Conservation (phyloP, 64 coral and sea anemone species). For the Platygyra sinensis region DNA sequence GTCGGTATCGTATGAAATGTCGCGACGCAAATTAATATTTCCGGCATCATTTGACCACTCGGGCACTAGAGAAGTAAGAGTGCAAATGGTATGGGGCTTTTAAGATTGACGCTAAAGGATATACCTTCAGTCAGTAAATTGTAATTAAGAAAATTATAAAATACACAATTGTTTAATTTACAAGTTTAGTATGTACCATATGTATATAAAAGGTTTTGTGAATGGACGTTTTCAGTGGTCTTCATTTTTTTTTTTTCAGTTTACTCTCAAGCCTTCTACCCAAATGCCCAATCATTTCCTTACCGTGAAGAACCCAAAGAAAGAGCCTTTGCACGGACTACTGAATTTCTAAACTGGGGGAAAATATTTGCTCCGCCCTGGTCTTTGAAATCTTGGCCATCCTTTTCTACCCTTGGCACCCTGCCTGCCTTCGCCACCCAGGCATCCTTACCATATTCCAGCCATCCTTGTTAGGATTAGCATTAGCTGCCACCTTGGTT, state of each 20-base stretch:
- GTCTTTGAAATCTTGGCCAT: too few species aligned
- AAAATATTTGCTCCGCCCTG: too few species aligned
- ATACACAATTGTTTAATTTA: not conserved
- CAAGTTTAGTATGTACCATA: conserved; percentile 11
- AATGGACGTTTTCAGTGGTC: not conserved
- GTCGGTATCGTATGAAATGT: not conserved
- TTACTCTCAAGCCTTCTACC: too few species aligned
- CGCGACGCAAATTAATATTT: not conserved
- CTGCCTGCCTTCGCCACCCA: too few species aligned
- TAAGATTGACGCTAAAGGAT: not conserved
- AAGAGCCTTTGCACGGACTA: not conserved
- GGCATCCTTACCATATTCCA: too few species aligned
- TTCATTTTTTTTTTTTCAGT: not conserved
- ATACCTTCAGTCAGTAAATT: not conserved
- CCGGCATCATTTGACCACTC: not conserved
- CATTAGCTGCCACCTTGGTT: too few species aligned
- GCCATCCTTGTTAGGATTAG: too few species aligned
- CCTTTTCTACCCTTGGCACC: too few species aligned
- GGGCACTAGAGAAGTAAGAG: not conserved
- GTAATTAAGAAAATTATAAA: conserved; percentile 13
- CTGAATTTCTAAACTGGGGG: too few species aligned
- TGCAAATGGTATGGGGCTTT: not conserved
- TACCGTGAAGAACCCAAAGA: not conserved
- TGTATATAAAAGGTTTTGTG: conserved; percentile 19
- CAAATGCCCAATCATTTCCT: not conserved